Conservation (phyloP, 2,888 invertebrate genomes). For the Taphrorychus bicolor region DNA sequence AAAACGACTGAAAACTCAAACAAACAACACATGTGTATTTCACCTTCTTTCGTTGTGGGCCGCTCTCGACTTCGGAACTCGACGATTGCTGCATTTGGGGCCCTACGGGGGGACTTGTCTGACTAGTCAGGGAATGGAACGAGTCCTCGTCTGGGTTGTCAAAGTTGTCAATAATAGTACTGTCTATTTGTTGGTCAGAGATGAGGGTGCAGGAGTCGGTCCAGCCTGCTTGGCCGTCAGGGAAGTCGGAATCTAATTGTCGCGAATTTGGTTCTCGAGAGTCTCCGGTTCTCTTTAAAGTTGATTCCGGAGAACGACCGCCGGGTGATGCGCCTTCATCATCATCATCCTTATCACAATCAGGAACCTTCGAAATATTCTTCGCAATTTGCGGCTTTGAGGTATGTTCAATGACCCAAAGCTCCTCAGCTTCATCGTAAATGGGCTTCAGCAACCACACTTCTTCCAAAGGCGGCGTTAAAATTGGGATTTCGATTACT, state of each 20-base stretch:
- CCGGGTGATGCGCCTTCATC: constrained; percentile 69
- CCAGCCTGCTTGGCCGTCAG: constrained; percentile 83
- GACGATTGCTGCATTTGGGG: constrained; percentile 53
- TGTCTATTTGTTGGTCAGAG: constrained; percentile 57
- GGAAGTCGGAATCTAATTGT: constrained; percentile 66
- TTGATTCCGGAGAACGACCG: constrained; percentile 54
- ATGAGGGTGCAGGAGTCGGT: constrained; percentile 81
- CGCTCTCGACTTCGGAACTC: constrained; percentile 51
- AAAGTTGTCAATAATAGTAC: neutral
- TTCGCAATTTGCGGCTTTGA: constrained; percentile 11
- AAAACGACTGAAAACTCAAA: constrained; percentile 52
- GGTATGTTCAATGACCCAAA: constrained; percentile 53
- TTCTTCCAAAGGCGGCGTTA: constrained; percentile 49
- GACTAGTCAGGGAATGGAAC: constrained; percentile 37
- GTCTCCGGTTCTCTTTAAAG: constrained; percentile 37
- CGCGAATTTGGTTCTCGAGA: constrained; percentile 41
- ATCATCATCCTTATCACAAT: constrained; percentile 65
- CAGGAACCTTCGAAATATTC: constrained; percentile 52
- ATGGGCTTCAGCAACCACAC: constrained; percentile 67
- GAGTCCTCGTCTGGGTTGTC: constrained; percentile 22
- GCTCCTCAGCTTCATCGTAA: constrained; percentile 72
- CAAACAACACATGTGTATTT: constrained; percentile 57
- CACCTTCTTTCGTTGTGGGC: constrained; percentile 57
- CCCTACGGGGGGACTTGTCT: constrained; percentile 49
- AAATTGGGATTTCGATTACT: neutral